Evolutionary conservation across 2,797 vertebrate genomes (phyloP), one percentile per base, ranked within the genome.

Genomic region (Argya squamiceps): DNA sequence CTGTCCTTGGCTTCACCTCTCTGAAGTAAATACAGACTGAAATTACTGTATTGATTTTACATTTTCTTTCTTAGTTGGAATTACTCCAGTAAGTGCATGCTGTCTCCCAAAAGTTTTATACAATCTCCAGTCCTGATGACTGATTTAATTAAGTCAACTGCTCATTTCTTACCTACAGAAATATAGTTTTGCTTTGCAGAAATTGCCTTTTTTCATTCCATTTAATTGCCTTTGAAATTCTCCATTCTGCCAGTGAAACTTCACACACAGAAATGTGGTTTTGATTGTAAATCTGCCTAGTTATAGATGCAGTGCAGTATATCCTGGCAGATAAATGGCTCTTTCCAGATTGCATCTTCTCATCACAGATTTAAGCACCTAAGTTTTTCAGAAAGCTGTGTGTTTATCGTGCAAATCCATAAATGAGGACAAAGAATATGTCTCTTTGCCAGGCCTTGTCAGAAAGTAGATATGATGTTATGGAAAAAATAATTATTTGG

Each of bases 241-340:
- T 49, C 24, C 15, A 63, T 67, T 79, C 14, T 53, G 81, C 60
- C 24, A 92, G 24, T 43, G 55, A 92, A 52, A 37, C 5, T 91
- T 88, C 36, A 29, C 27, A 77, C 32, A 53, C 27, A 78, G 41
- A 46, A 88, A 81, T 58, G 68, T 71, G 41, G 0, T 92, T 94
- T 89, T 85, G n/a, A 85, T 82, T 92, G 65, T 95, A 90, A 95
- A 93, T 96, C 76, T 93, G 83, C 36, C 69, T 92, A 69, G 79
- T 90, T 96, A 88, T 43, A 92, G 92, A 78, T 88, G 85, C 80
- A 88, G 50, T 47, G 46, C 39, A 81, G 50, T 49, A 37, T 75
- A 89, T 63, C 39, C 58, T 94, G 79, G 43, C 83, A 94, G 79
- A 95, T 44, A 93, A 85, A 95, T 78, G 52, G 30, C 24, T 90